Percentiles rank a stretch among this genome's conserved stretches.
These are phyloP conservation scores for Amblyopsis hoosieri DNA, from an alignment of 2,797 vertebrate genomes.

Conservation along the genomic window DNA sequence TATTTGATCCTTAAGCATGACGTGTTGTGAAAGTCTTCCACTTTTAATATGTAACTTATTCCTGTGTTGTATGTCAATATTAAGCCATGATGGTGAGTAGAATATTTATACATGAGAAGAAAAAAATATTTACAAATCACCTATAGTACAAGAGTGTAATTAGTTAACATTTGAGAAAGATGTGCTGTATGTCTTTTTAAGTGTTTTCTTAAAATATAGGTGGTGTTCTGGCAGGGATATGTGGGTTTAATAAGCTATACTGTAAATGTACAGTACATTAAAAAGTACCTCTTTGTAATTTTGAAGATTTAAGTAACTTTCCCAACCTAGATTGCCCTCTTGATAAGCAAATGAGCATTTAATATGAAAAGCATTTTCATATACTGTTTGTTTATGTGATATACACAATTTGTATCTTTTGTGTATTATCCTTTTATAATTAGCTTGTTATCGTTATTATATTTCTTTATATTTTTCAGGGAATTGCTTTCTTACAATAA, in stretches of 20 bases:
- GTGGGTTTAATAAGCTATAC: constrained; percentile 60
- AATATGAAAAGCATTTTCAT: constrained; percentile 15
- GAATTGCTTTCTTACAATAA: constrained; percentile 57
- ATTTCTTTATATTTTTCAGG: constrained; percentile 71
- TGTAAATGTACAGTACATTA: constrained; percentile 26
- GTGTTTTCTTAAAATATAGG: constrained; percentile 19
- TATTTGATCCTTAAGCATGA: constrained; percentile 72
- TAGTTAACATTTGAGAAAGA: constrained; percentile 11
- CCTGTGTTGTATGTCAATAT: constrained; percentile 59
- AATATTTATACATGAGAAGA: constrained; percentile 31
- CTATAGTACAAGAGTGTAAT: constrained; percentile 42
- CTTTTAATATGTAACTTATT: constrained; percentile 63
- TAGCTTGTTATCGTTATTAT: constrained; percentile 26
- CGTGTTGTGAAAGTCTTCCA: constrained; percentile 78
- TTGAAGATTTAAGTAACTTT: constrained; percentile 39
- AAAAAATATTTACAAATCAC: constrained; percentile 24
- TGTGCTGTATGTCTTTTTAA: constrained; percentile 6
- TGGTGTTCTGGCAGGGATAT: constrained; percentile 37
- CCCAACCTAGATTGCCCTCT: constrained; percentile 42
- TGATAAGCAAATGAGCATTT: constrained; percentile 22
- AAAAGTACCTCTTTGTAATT: constrained; percentile 66
- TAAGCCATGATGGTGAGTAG: constrained; percentile 33
- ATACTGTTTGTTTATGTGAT: constrained; percentile 34
- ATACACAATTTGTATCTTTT: constrained; percentile 26
- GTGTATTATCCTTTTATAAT: constrained; percentile 46